These are phyloP conservation scores for Pachyramphus minor DNA, from an alignment of 2,113 vertebrate genomes.

Conservation along the genomic window DNA sequence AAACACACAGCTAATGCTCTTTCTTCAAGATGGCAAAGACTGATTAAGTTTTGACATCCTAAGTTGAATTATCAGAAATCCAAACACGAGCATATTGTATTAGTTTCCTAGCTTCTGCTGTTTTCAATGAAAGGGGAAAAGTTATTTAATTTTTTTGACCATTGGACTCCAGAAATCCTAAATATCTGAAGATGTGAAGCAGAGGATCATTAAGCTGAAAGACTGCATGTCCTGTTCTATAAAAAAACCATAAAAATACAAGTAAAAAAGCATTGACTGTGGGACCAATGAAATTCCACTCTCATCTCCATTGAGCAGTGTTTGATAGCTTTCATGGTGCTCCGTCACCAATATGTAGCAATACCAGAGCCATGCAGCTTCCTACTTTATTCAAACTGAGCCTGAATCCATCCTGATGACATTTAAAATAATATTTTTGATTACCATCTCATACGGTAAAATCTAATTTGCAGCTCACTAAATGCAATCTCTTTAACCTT, in stretches of 20 bases:
- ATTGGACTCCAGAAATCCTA: not conserved
- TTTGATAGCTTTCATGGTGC: rapidly evolving
- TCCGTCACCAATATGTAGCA: not conserved
- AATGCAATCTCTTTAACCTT: not conserved
- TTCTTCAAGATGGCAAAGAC: not conserved
- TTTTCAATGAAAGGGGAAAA: not conserved
- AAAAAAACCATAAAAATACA: not conserved
- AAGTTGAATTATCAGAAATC: conserved; percentile 17
- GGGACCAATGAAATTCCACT: not conserved
- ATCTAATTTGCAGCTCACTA: not conserved
- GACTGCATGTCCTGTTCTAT: not conserved
- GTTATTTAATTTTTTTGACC: not conserved
- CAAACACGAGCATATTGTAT: not conserved
- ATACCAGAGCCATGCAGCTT: not conserved
- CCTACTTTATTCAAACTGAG: not conserved
- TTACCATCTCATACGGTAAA: not conserved
- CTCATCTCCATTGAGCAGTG: not conserved
- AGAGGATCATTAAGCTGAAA: not conserved
- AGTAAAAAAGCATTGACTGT: not conserved
- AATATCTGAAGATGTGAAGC: not conserved
- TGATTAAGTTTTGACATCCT: not conserved
- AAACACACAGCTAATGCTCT: not conserved
- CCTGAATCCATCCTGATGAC: not conserved
- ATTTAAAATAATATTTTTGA: not conserved
- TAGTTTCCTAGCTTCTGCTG: not conserved